Conservation (phyloP, 2,888 invertebrate species). For the Cerceris rybyensis region DNA sequence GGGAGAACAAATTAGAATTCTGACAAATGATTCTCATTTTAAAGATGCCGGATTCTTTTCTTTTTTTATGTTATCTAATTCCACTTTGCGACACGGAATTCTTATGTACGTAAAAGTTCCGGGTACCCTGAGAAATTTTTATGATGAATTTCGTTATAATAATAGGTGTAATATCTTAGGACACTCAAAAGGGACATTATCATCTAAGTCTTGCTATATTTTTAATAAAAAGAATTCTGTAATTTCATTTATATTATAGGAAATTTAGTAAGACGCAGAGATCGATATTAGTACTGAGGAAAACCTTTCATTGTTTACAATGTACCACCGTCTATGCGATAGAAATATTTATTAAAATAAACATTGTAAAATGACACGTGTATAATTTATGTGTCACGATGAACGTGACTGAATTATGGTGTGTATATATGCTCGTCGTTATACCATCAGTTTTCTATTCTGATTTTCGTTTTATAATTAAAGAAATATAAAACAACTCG, state of each 20-base stretch:
- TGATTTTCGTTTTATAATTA: not conserved
- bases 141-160: conserved; percentile 34
- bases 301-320: conserved; percentile 73
- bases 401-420: conserved; percentile 35
- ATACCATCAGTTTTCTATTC: conserved; percentile 11
- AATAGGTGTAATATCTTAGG: conserved; percentile 48
- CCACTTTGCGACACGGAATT: not conserved
- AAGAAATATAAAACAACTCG: no score
- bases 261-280: conserved; percentile 27
- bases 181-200: conserved; percentile 28
- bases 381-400: conserved; percentile 44
- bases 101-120: not conserved
- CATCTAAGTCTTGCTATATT: conserved; percentile 36
- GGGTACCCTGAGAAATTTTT: conserved; percentile 13
- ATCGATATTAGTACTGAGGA: conserved; percentile 50
- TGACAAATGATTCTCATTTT: no score
- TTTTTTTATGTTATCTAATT: not conserved
- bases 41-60: not conserved
- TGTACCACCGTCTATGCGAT: conserved; percentile 72
- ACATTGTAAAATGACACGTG: conserved; percentile 64
- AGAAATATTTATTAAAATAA: conserved; percentile 76
- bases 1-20: no score
- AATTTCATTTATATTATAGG: conserved; percentile 38
- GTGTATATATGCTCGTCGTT: conserved; percentile 26
- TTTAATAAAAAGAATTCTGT: conserved; percentile 37